phyloP scores from a whole-genome alignment of 2,797 vertebrate species.

The Acrossocheilus fasciatus region DNA sequence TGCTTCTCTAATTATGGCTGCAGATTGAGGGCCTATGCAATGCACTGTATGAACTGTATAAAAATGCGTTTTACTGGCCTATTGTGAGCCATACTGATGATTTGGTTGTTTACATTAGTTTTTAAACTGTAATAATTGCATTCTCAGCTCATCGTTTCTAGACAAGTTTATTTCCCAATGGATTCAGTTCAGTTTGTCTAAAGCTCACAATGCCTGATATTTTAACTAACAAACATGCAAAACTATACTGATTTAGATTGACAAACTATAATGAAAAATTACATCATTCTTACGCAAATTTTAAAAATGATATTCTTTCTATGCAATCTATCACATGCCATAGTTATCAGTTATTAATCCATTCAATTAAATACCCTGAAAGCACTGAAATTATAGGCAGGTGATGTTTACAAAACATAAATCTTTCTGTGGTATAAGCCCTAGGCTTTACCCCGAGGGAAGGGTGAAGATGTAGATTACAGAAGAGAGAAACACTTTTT shows the following conservation, averaged over 20 bases:
- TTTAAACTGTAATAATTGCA: slow-evolving; percentile 16
- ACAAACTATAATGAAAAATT: not conserved
- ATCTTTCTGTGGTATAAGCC: not conserved
- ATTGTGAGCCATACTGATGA: slow-evolving; percentile 23
- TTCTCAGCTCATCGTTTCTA: not conserved
- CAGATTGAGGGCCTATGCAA: not conserved
- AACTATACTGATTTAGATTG: not conserved
- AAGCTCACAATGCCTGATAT: not conserved
- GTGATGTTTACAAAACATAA: not conserved
- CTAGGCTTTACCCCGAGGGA: not conserved
- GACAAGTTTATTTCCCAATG: slow-evolving; percentile 31
- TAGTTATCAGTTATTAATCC: not conserved
- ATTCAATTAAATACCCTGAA: not conserved
- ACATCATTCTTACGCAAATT: not conserved
- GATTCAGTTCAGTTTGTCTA: slow-evolving; percentile 12
- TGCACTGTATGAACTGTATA: not conserved
- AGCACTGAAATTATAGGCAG: not conserved
- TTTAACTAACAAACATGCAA: not conserved
- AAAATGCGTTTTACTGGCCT: not conserved
- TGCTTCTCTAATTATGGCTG: not conserved
- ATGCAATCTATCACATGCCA: not conserved
- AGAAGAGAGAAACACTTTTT: not conserved
- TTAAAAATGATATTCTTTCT: not conserved
- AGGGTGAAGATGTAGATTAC: slow-evolving; percentile 5
- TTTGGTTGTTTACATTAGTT: slow-evolving; percentile 13